phyloP scores from a whole-genome alignment of 1,140 invertebrate species.

The Mycetomoellerius zeteki region DNA sequence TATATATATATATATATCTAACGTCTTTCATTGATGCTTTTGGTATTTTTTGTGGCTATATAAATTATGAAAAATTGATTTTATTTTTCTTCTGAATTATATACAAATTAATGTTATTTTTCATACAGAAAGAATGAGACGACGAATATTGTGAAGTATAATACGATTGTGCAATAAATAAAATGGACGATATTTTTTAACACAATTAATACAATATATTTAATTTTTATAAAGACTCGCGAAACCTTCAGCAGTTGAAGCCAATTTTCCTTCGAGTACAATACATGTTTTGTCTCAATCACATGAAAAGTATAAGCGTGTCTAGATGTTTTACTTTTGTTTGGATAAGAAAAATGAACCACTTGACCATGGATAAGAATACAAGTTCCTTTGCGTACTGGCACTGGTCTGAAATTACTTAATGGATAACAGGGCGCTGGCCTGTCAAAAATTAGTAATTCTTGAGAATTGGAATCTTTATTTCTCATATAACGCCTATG shows the following conservation, averaged over 20 bases:
- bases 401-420: slow-evolving; percentile 92
- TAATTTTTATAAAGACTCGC: slow-evolving; percentile 88
- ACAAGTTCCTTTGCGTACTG: slow-evolving; percentile 94
- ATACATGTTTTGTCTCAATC: slow-evolving; percentile 92
- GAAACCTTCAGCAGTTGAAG: slow-evolving; percentile 90
- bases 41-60: neutral
- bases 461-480: slow-evolving; percentile 88
- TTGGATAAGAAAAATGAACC: slow-evolving; percentile 96
- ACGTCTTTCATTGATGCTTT: slow-evolving; percentile 17
- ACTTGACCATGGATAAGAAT: slow-evolving; percentile 97
- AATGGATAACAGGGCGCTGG: slow-evolving; percentile 91
- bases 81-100: slow-evolving; percentile 26
- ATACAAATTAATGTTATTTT: neutral
- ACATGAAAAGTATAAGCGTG: slow-evolving; percentile 99
- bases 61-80: slow-evolving; percentile 5
- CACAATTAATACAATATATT: slow-evolving; percentile 13
- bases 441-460: slow-evolving; percentile 89
- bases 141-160: neutral
- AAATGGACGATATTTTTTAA: neutral
- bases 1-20: too few relatives aligned
- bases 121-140: neutral
- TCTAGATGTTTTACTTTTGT: slow-evolving; percentile 93
- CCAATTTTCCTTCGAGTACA: slow-evolving; percentile 96
- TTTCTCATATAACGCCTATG: slow-evolving; percentile 92
- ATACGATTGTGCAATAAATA: neutral